A percentile compares a stretch with the other conserved stretches of the same genome.
Conservation (phyloP, 2,888 invertebrate species). For the Nebria brevicollis region DNA sequence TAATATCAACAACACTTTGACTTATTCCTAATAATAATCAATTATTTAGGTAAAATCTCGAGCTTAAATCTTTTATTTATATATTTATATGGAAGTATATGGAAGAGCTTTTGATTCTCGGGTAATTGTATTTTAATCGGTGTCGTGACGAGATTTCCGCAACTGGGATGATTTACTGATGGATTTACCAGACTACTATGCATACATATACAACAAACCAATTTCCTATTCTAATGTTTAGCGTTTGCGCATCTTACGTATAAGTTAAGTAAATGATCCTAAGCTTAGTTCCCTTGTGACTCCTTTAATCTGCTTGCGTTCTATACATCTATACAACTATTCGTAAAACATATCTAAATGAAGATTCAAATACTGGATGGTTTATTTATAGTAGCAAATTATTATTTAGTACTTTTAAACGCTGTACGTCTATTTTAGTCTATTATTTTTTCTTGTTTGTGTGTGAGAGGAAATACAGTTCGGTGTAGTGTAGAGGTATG, state of each 20-base stretch:
- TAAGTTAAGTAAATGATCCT: slow-evolving; percentile 4
- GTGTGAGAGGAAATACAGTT: neutral
- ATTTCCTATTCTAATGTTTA: slow-evolving; percentile 3
- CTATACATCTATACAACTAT: neutral
- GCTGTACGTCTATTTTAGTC: neutral
- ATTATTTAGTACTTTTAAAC: too few relatives aligned
- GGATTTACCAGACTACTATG: slow-evolving; percentile 48
- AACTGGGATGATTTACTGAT: slow-evolving; percentile 52
- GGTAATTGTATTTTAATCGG: slow-evolving; percentile 53
- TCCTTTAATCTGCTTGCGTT: neutral
- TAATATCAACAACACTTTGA: too few relatives aligned
- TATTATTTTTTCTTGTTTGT: neutral
- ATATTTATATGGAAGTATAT: slow-evolving; percentile 26
- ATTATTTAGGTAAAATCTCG: too few relatives aligned
- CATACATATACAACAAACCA: slow-evolving; percentile 6
- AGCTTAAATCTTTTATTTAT: too few relatives aligned
- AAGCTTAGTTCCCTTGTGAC: neutral
- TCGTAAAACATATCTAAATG: neutral
- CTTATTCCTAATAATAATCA: too few relatives aligned
- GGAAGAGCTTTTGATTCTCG: slow-evolving; percentile 51
- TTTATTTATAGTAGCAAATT: too few relatives aligned
- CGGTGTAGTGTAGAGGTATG: neutral
- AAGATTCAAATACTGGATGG: too few relatives aligned
- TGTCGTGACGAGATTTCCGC: slow-evolving; percentile 51
- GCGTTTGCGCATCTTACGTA: neutral